Evolutionary conservation across 2,888 invertebrate species (phyloP), one percentile per base, ranked within the genome.

Genomic region (Cerastis leucographa): DNA sequence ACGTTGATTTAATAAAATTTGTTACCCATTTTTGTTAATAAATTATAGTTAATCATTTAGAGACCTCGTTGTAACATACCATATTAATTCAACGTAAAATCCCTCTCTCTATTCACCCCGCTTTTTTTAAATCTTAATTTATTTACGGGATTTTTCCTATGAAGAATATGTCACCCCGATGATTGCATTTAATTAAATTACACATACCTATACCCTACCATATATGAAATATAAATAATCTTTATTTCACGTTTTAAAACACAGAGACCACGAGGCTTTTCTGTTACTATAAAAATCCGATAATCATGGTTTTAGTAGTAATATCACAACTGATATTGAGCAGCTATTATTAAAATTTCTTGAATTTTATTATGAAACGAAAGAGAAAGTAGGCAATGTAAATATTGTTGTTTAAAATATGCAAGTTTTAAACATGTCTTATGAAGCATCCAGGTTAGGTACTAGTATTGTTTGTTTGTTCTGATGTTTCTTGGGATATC

Each of bases 391-490:
- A 40, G 29, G 35, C 25, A 66, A 65, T 29, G n/a, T 54, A 35
- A 69, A 80, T 42, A 77, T 69, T 51, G 44, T 0, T 69, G 14
- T 54, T 54, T 56, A 64, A n/a, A 71, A 68, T 75, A 69, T 42
- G 40, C 46, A 54, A 56, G 17, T n/a, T 3, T 49, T 9, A 61
- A 74, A 78, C 40, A 59, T 74, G 14, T 68, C 54, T n/a, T n/a
- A n/a, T n/a, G n/a, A n/a, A n/a, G 12, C 65, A 69, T 80, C 42
- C 62, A 79, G 64, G 62, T 70, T 72, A 22, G n/a, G n/a, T n/a
- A n/a, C 19, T 44, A 74, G 70, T 61, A 83, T 78, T 76, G 80
- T 81, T 86, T 87, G 83, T 86, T 81, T 77, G 75, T 71, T 79
- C 64, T 35, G 61, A 78, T 69, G 78, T 76, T 87, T 84, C 85